Evolutionary conservation across 1,140 invertebrate genomes (phyloP), one percentile per base, ranked within the genome.

Genomic region (Chrysoperla carnea): DNA sequence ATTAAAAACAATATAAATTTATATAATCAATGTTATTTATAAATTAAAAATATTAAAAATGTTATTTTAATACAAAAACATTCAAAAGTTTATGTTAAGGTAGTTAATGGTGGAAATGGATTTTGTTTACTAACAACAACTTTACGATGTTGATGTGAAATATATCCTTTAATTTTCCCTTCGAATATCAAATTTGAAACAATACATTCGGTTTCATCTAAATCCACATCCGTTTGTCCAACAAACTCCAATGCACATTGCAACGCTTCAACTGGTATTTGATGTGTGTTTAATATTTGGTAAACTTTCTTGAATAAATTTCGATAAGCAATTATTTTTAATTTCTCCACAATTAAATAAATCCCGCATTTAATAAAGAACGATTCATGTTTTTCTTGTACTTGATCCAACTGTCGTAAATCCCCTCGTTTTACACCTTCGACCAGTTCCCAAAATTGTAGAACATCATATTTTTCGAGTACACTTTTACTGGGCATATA

Each of bases 291-390:
- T 37, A 86, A 64, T 8, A 89, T 76, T 11, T 86, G 58, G 60
- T 86, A 89, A 51, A 97, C 89, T 75, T 91, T 93, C 54, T 93
- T 92, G 55, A 97, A 96, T 17, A 98, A 72, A 72, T 97, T 98
- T 46, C 93, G 75, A 57, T 95, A 96, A 0, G 92, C 86, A 36
- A 93, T 85, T 38, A 90, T 83, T 60, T 93, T 94, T 1, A 99
- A 65, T 60, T 97, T 96, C 56, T 98, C 93, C 6, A 99, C 77
- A 55, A 98, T 90, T 12, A 98, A 69, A 64, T 94, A 98, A 53
- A 99, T 93, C 29, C 93, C 93, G 54, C 81, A 90, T 51, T 81
- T 81, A 42, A 96, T 95, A 49, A 98, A 94, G 58, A 95, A 96
- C 0, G 73, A 63, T 62, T 96, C 89, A 54, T 95, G 79, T 36